Percentiles rank a stretch among this genome's conserved stretches.
Conservation (phyloP, 2,888 invertebrate genomes). For the Meiosimyza decipiens region DNA sequence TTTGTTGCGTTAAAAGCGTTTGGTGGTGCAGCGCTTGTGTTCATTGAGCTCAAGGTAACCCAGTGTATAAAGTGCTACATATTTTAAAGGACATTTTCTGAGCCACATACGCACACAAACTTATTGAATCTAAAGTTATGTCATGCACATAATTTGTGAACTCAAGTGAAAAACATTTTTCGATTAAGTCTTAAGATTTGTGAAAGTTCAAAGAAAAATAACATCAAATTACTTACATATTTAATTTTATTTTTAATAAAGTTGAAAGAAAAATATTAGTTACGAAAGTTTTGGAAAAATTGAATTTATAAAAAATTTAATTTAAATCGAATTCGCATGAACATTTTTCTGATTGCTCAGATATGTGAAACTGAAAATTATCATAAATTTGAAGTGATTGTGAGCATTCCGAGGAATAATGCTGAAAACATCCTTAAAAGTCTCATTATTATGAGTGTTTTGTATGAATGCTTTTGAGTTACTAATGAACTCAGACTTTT, state of each 20-base stretch:
- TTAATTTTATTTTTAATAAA: not conserved
- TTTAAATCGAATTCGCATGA: too few relatives aligned
- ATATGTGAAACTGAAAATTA: too few relatives aligned
- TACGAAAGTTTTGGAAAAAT: slow-evolving; percentile 21
- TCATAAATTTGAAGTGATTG: slow-evolving; percentile 2
- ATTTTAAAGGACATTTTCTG: too few relatives aligned
- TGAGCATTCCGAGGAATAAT: not conserved
- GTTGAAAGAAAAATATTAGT: slow-evolving; percentile 11
- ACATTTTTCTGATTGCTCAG: too few relatives aligned
- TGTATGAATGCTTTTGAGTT: too few relatives aligned
- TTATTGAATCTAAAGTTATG: not conserved
- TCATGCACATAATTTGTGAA: slow-evolving; percentile 26
- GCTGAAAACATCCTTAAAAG: too few relatives aligned
- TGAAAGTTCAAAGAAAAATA: not conserved
- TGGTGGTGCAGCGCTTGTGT: slow-evolving; percentile 39
- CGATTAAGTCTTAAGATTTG: not conserved
- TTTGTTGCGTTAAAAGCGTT: not conserved
- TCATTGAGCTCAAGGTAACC: slow-evolving; percentile 35
- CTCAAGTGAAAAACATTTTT: slow-evolving; percentile 10
- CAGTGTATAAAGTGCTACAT: not conserved
- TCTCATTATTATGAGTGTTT: too few relatives aligned
- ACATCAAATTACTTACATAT: not conserved
- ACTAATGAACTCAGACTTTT: too few relatives aligned
- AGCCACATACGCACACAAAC: too few relatives aligned
- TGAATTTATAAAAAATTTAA: slow-evolving; percentile 15